Base-by-base conservation (phyloP, 1,140 invertebrate species). In the Zaprionus ghesquierei region DNA sequence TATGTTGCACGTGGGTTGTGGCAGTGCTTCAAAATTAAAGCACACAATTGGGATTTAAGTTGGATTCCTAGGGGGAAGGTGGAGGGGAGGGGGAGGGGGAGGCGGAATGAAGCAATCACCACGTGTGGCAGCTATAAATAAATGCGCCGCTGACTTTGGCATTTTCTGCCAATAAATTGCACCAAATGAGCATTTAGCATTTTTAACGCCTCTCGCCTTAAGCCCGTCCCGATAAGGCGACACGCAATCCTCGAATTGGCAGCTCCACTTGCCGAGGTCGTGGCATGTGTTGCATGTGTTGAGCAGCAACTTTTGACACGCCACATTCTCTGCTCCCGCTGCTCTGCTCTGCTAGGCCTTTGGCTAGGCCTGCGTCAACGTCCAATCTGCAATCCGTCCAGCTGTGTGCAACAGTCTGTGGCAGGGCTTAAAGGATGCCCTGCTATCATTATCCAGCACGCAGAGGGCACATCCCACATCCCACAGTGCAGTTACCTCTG, bases 391-490 rank as follows among this genome's bases (percentile, higher is more conserved):
- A 10, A 58, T 15, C 27, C 69, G 44, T 59, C 54, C 55, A 59
- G 46, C 62, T 53, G 55, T 71, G 62, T n/a, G n/a, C 60, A 56
- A 41, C 31, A 56, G 69, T 71, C 41, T 64, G 62, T 31, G 44
- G 31, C 69, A 25, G 31, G 58, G 64, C 73, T 64, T 72, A 66
- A 70, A 87, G 82, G 79, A 79, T 87, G 63, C 79, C 0, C 35
- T 87, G 65, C 70, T 85, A 87, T 87, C 78, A 87, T 85, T 85
- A 85, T 85, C 81, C 78, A 63, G 61, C 80, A 79, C 75, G 53
- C 58, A 65, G 38, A 55, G 51, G 56, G 4, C 46, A 62, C 29
- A 49, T 55, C 29, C 22, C 44, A 53, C 23, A 23, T 25, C 20
- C 44, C 31, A 49, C 18, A 18, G 63, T 49, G 29, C 29, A 51